A percentile compares a stretch with the other conserved stretches of the same genome.
Evolutionary conservation across 2,888 invertebrate species (phyloP).

Genomic region (Ochropacha duplaris): DNA sequence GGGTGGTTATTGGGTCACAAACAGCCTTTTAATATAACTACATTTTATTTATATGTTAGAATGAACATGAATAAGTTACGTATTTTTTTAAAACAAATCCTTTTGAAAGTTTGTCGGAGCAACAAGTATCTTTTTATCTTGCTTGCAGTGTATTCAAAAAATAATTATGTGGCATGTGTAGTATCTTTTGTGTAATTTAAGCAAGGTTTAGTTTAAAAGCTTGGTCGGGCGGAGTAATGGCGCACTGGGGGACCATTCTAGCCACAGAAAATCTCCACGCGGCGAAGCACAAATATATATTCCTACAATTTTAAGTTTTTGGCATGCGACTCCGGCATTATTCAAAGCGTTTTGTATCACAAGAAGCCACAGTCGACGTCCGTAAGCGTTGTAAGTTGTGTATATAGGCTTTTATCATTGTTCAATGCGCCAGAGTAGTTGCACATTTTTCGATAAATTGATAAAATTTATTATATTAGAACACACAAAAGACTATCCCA

Average conservation of each 20-base stretch:
- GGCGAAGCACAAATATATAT: conserved; percentile 46
- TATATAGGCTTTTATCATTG: conserved; percentile 38
- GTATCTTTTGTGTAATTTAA: conserved; percentile 54
- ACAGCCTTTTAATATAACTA: not conserved
- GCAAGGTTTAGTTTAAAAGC: conserved; percentile 67
- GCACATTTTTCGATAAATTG: not conserved
- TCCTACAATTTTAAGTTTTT: conserved; percentile 63
- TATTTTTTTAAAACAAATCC: not conserved
- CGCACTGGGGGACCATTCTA: conserved; percentile 50
- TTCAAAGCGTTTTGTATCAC: conserved; percentile 55
- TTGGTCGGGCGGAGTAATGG: conserved; percentile 48
- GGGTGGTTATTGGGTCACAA: not conserved
- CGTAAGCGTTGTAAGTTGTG: conserved; percentile 23
- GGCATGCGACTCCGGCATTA: conserved; percentile 55
- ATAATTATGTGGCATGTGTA: conserved; percentile 36
- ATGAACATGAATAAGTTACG: too few relatives aligned
- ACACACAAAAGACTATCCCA: not conserved
- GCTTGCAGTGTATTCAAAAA: not conserved
- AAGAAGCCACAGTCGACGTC: conserved; percentile 29
- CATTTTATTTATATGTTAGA: not conserved
- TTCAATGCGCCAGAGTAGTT: not conserved
- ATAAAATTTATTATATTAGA: not conserved
- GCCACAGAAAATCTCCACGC: conserved; percentile 33
- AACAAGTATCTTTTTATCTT: conserved; percentile 13
- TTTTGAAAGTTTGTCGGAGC: not conserved